Percentiles rank a stretch among this genome's conserved stretches.
Evolutionary conservation across 2,888 invertebrate species (phyloP).

Genomic region (Conops quadrifasciatus): DNA sequence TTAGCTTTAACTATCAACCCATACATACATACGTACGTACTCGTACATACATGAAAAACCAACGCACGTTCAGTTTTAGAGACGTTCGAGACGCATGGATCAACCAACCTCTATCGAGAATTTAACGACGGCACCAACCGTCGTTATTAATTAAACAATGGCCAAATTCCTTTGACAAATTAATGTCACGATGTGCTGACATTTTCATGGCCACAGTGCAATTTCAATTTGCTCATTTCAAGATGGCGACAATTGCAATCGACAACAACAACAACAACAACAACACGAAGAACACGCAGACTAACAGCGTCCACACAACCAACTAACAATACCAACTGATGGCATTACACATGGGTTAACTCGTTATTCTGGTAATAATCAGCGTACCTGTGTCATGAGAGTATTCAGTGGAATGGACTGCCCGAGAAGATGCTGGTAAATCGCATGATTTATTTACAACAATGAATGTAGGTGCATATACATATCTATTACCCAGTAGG

Average conservation of each 20-base stretch:
- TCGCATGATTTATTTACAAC: conserved; percentile 20
- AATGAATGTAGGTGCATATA: neutral
- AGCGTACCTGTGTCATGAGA: conserved; percentile 1
- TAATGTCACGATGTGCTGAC: conserved; percentile 51
- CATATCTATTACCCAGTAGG: no score
- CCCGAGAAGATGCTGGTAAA: conserved; percentile 17
- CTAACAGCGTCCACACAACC: conserved; percentile 24
- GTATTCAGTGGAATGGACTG: conserved; percentile 22
- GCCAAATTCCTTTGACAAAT: conserved; percentile 55
- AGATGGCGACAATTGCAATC: conserved; percentile 42
- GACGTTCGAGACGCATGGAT: no score
- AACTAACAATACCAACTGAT: conserved; percentile 25
- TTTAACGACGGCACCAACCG: neutral
- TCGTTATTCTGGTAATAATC: no score
- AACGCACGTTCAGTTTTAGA: no score
- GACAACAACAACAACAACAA: conserved; percentile 34
- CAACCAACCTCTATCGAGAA: no score
- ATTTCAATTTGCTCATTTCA: conserved; percentile 41
- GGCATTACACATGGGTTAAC: conserved; percentile 18
- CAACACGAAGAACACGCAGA: neutral
- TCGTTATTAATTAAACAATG: conserved; percentile 54
- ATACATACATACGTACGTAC: no score
- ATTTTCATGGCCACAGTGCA: conserved; percentile 43
- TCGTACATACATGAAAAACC: neutral
- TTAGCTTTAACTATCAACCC: no score